Base-by-base conservation (phyloP, 2,888 invertebrate genomes). In the Hofmannophila pseudospretella region DNA sequence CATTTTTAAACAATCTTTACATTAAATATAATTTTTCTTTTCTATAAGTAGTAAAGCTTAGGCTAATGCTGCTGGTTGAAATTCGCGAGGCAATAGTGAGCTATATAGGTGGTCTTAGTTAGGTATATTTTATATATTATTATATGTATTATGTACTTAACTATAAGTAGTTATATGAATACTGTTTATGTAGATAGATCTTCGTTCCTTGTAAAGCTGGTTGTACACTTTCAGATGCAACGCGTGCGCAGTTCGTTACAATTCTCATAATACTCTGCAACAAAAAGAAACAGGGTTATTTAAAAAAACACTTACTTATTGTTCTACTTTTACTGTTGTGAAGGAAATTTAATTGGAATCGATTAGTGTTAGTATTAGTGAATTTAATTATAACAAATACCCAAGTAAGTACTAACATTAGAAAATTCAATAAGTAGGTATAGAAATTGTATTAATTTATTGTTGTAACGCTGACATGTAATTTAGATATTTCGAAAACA, bases 131-230 rank as follows among this genome's bases (percentile, higher is more conserved):
- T 23, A 23, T 23, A 23, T n/a, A n/a, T 38, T 47, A 59, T 53
- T 32, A 41, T 26, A 41, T 26, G 32, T 39, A 35, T 30, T 55
- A 49, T 60, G 66, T 61, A 70, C 58, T 52, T 75, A 69, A 66
- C 64, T 75, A 69, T 36, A 82, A 72, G 75, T 80, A 80, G 76
- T 72, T 70, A 67, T 68, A 74, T 68, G 77, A 85, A 85, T 85
- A 85, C 85, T 85, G 85, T 81, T 82, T 70, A 67, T 69, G 69
- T 77, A 76, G 73, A 78, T 77, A 84, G 82, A 82, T 84, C 84
- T 78, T 78, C 70, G 60, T 81, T 81, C 80, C 79, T 60, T 70
- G 54, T 61, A 66, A 68, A 70, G 66, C 67, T 62, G 69, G 59
- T 58, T 66, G 66, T 4, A 66, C 61, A 62, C 68, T 69, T 66